phyloP scores from a whole-genome alignment of 2,888 invertebrate genomes.

The Orgyia antiqua region DNA sequence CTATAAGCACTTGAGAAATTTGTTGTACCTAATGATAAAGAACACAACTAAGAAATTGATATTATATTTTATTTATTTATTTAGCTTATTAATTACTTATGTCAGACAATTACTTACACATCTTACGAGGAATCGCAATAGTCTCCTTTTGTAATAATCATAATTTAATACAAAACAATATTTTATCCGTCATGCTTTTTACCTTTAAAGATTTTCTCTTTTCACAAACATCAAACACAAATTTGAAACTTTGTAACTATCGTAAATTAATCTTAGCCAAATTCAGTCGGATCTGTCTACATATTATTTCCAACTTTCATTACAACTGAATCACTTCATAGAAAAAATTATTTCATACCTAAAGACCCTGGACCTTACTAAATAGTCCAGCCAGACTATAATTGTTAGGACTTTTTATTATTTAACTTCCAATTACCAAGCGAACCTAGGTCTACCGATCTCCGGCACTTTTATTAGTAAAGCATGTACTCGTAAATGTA shows the following conservation, averaged over 20 bases:
- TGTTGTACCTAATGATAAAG: constrained; percentile 22
- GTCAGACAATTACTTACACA: neutral
- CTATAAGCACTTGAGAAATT: constrained; percentile 36
- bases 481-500: constrained; percentile 26
- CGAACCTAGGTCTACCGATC: constrained; percentile 11
- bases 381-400: constrained; percentile 5
- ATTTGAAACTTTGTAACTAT: constrained; percentile 17
- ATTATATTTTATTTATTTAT: constrained; percentile 1
- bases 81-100: neutral
- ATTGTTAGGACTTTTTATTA: neutral
- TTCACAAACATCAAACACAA: constrained; percentile 73
- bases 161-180: constrained; percentile 10
- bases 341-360: neutral
- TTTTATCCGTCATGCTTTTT: constrained; percentile 33
- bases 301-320: constrained; percentile 28
- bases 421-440: neutral
- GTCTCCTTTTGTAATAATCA: constrained; percentile 4
- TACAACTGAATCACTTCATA: too few relatives aligned
- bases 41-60: constrained; percentile 8
- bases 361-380: neutral
- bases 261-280: constrained; percentile 25
- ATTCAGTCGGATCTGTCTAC: constrained; percentile 37
- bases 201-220: constrained; percentile 62
- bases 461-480: constrained; percentile 31
- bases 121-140: constrained; percentile 11